Percentiles rank a stretch among this genome's conserved stretches.
phyloP scores from a whole-genome alignment of 2,888 invertebrate genomes.

The Rhabditophanes sp. region DNA sequence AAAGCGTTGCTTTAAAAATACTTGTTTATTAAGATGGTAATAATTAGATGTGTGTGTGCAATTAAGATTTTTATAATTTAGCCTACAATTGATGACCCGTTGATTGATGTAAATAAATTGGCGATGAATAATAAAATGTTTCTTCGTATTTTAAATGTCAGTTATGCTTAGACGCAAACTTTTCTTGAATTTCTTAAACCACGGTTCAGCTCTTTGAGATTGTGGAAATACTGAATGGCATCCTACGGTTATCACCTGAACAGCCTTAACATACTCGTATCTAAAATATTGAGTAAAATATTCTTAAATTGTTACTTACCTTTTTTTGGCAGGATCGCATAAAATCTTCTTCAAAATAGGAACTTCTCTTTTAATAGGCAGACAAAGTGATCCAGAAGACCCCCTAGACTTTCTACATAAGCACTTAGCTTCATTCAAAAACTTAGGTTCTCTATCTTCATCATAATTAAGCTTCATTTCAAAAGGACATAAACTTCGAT shows the following conservation, averaged over 20 bases:
- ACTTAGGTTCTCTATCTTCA: constrained; percentile 35
- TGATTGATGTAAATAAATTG: background rate
- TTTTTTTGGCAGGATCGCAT: constrained; percentile 20
- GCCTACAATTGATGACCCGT: too few species aligned
- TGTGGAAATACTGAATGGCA: constrained; percentile 6
- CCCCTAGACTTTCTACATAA: constrained; percentile 32
- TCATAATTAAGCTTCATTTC: constrained; percentile 26
- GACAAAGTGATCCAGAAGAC: constrained; percentile 15
- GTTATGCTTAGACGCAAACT: too few species aligned
- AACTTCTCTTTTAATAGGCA: constrained; percentile 29
- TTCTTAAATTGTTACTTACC: constrained; percentile 8
- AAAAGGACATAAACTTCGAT: constrained; percentile 28
- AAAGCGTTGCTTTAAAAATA: too few species aligned
- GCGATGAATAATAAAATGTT: background rate
- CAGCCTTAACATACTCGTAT: constrained; percentile 6
- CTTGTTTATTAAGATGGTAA: too few species aligned
- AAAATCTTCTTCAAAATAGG: constrained; percentile 22
- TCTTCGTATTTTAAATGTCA: background rate
- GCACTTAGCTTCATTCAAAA: constrained; percentile 32
- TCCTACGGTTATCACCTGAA: constrained; percentile 3
- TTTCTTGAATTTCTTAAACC: constrained; percentile 1
- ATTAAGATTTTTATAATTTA: too few species aligned
- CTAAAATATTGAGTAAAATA: constrained; percentile 3
- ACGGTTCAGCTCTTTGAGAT: constrained; percentile 1
- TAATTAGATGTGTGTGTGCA: too few species aligned